These are phyloP conservation scores for Patiria miniata DNA, from an alignment of 35 echinoderm and acorn worm genomes.

Conservation along the genomic window DNA sequence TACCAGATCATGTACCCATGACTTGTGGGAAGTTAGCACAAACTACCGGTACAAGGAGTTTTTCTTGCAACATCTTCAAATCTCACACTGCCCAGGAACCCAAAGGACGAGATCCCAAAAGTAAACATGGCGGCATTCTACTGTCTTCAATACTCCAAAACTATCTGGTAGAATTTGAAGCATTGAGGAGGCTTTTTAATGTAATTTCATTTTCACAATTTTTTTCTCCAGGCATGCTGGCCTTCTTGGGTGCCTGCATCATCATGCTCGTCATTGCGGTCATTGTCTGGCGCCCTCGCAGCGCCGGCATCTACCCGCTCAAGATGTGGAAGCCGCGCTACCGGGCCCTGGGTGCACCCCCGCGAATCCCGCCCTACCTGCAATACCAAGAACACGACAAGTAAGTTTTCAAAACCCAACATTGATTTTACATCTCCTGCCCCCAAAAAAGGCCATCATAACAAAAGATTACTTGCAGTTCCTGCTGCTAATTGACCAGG, in stretches of 20 bases:
- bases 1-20: too few species aligned
- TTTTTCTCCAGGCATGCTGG: slow-evolving; percentile 74
- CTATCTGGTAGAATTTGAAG: too few species aligned
- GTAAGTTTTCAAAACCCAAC: slow-evolving; percentile 44
- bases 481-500: too few species aligned
- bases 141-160: too few species aligned
- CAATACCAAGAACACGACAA: slow-evolving; percentile 91
- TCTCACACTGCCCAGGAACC: too few species aligned
- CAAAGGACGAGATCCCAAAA: too few species aligned
- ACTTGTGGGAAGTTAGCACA: too few species aligned
- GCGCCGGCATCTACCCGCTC: slow-evolving; percentile 96
- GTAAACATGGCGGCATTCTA: too few species aligned
- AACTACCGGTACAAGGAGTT: too few species aligned
- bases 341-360: slow-evolving; percentile 86
- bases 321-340: slow-evolving; percentile 95
- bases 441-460: not conserved
- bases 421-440: not conserved
- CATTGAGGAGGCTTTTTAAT: too few species aligned
- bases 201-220: not conserved
- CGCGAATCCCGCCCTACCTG: slow-evolving; percentile 83
- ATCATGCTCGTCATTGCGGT: slow-evolving; percentile 94
- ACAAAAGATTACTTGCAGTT: not conserved
- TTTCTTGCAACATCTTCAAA: too few species aligned
- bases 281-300: slow-evolving; percentile 89
- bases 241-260: slow-evolving; percentile 87